Base-by-base conservation (phyloP, 1,140 invertebrate species). In the Heliconius melpomene region DNA sequence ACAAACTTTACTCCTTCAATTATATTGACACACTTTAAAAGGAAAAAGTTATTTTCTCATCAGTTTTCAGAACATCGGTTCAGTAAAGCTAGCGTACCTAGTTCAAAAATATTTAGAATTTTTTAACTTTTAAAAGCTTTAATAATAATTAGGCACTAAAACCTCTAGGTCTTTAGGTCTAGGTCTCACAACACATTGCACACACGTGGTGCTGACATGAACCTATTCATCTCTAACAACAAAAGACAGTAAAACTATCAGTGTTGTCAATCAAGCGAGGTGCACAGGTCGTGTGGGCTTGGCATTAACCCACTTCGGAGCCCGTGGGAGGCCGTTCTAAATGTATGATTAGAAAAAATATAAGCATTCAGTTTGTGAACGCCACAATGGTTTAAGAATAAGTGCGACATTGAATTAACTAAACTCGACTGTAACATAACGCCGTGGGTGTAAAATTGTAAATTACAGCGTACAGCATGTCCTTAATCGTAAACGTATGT, bases 221-320 rank as follows among this genome's bases (percentile, higher is more conserved):
- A 32, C 32, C 32, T 16, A 66, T 66, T 66, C 60, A 66, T 66
- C 60, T 66, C 60, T 29, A 26, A 38, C 7, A 38, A 71, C 29
- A 71, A 71, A 74, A 80, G 50, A 77, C 54, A 52, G 29, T 72
- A 75, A 76, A 76, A 76, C 23, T 70, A 80, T 73, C 57, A 40
- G 75, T 72, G 72, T 74, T 89, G 88, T 90, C 89, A 90, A 85
- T 90, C 90, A 88, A 81, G 78, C 79, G 72, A 80, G 81, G 86
- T 79, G 84, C 79, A 83, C 82, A 86, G 87, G 86, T 88, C 83
- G 89, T 85, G 91, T 91, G 87, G 90, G 92, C 79, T 88, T 90
- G 91, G 87, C 91, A 93, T 90, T 92, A 91, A 92, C 91, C 89
- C 86, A 93, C 90, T 88, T 92, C 85, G 77, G 57, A 81, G 83